Percentiles rank a stretch among this genome's conserved stretches.
Conservation (phyloP, 2,113 vertebrate genomes). For the Eclectus roratus region DNA sequence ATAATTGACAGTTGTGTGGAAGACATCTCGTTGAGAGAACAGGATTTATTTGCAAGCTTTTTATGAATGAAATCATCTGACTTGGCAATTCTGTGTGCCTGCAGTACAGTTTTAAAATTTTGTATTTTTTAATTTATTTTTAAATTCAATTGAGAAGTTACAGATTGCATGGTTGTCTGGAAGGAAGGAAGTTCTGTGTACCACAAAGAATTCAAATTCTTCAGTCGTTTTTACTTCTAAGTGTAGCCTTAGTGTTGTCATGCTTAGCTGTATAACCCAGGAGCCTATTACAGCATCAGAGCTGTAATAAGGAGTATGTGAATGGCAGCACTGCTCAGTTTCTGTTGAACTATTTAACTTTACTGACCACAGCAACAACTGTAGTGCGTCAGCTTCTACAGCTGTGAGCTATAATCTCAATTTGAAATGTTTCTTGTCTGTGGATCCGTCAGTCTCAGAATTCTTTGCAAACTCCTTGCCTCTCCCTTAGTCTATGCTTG, state of each 20-base stretch:
- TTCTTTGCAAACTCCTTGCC: background rate
- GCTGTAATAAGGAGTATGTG: background rate
- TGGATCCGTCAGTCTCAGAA: background rate
- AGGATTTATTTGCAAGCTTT: background rate
- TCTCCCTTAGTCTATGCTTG: rapidly evolving
- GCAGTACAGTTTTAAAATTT: background rate
- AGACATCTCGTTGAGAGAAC: background rate
- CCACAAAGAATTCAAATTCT: background rate
- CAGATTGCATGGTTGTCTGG: background rate
- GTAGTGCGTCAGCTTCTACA: background rate
- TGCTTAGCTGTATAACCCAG: background rate
- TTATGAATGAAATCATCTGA: background rate
- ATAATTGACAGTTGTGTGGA: background rate
- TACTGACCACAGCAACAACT: background rate
- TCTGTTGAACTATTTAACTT: background rate
- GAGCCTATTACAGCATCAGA: rapidly evolving
- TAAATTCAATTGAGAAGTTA: background rate
- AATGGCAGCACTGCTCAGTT: background rate
- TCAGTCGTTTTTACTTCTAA: background rate
- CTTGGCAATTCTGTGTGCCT: background rate
- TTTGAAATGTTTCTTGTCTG: background rate
- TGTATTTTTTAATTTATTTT: background rate
- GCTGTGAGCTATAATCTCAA: background rate
- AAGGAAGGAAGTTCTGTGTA: background rate
- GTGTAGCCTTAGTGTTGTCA: background rate